Conservation (phyloP, 2,797 vertebrate genomes). For the Enteromius trimaculatus region DNA sequence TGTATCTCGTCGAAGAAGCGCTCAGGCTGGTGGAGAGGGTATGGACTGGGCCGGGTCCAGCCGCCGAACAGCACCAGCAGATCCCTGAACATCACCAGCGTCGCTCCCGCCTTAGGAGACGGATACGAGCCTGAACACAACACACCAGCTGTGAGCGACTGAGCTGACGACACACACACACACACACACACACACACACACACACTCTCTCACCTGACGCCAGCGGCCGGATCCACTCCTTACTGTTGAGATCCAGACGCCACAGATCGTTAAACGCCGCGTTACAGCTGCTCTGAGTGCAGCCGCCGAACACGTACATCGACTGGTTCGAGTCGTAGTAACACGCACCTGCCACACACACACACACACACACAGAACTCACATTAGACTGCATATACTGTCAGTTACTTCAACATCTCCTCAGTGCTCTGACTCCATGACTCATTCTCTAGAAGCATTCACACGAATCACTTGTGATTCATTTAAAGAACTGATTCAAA, state of each 20-base stretch:
- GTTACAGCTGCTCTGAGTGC: constrained; percentile 98
- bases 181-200: too few species aligned
- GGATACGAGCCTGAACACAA: constrained; percentile 90
- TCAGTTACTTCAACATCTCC: not conserved
- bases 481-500: not conserved
- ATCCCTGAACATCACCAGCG: constrained; percentile 95
- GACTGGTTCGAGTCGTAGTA: constrained; percentile 98
- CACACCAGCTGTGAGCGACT: not conserved
- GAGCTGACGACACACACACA: not conserved
- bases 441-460: not conserved
- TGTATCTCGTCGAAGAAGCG: constrained; percentile 99
- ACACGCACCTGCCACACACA: constrained; percentile 85
- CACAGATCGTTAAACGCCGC: constrained; percentile 99
- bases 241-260: constrained; percentile 98
- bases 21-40: constrained; percentile 96
- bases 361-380: not conserved
- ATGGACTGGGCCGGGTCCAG: constrained; percentile 97
- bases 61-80: constrained; percentile 96
- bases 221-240: constrained; percentile 98
- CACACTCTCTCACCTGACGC: constrained; percentile 85
- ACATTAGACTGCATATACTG: not conserved
- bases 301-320: constrained; percentile 99
- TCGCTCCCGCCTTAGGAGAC: constrained; percentile 97
- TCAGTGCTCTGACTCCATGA: not conserved
- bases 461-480: not conserved